These are phyloP conservation scores for Epizoanthus rinbou DNA, from an alignment of 92 coral and sea anemone genomes.

Conservation along the genomic window DNA sequence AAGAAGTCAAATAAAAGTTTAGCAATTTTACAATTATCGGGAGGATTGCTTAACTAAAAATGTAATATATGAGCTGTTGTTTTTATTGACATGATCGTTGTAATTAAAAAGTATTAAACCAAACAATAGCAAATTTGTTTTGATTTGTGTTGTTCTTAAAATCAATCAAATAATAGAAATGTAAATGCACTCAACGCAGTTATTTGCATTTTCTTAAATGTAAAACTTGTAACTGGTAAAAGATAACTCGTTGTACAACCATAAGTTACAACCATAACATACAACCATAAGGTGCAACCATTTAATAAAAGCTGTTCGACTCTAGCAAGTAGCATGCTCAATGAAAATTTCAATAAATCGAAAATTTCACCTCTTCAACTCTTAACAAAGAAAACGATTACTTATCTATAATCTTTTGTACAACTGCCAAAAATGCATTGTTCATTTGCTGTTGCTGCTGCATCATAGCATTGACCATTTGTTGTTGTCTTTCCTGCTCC, in stretches of 20 bases:
- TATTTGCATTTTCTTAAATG: conserved; percentile 1
- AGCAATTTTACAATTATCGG: not conserved
- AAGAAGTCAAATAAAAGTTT: not conserved
- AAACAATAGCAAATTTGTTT: not conserved
- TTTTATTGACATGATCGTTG: conserved; percentile 10
- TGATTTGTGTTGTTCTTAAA: not conserved
- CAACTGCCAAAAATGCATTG: conserved; percentile 22
- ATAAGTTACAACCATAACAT: too few species aligned
- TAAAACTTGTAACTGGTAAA: not conserved
- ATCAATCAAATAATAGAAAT: not conserved
- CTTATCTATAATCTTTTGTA: conserved; percentile 25
- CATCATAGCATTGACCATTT: conserved; percentile 16
- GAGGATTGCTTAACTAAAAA: not conserved
- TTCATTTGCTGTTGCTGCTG: conserved; percentile 37
- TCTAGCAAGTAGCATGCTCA: too few species aligned
- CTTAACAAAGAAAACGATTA: not conserved
- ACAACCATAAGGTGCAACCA: not conserved
- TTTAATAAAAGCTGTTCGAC: not conserved
- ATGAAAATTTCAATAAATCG: too few species aligned
- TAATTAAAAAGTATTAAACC: not conserved
- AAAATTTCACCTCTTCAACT: not conserved
- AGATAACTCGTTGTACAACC: too few species aligned
- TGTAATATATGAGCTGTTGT: not conserved
- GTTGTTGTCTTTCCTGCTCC: conserved; percentile 37
- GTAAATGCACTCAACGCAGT: not conserved